These are phyloP conservation scores for Oikopleura dioica DNA, from an alignment of 23 tunicate genomes.

Conservation along the genomic window DNA sequence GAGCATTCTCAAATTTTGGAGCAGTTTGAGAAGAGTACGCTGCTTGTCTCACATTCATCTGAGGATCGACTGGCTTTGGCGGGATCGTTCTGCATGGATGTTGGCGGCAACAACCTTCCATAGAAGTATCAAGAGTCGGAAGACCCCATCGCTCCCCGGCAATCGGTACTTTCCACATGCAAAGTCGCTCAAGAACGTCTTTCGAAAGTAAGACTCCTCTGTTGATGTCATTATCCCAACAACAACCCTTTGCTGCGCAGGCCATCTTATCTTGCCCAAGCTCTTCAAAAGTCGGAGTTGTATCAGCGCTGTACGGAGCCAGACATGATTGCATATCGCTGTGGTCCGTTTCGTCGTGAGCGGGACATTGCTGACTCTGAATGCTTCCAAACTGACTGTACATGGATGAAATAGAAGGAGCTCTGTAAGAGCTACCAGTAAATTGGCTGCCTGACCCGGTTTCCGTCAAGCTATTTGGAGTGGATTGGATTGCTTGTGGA, in stretches of 20 bases:
- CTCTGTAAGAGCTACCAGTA: not conserved
- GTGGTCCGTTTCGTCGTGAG: not conserved
- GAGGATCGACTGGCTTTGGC: not conserved
- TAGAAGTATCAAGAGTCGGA: not conserved
- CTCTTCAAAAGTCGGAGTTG: constrained; percentile 24
- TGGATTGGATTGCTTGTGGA: not conserved
- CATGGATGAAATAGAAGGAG: not conserved
- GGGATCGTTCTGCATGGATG: not conserved
- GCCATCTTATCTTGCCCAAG: constrained; percentile 13
- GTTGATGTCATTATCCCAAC: constrained; percentile 12
- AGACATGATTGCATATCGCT: not conserved
- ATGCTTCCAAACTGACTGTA: not conserved
- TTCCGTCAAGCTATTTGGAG: too few relatives aligned
- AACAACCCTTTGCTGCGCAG: constrained; percentile 11
- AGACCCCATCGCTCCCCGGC: constrained; percentile 10
- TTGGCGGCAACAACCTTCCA: not conserved
- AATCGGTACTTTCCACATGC: constrained; percentile 7
- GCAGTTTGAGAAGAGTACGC: too few relatives aligned
- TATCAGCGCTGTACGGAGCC: constrained; percentile 20
- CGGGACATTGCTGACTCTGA: not conserved
- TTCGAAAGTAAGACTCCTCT: not conserved
- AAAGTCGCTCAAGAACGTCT: not conserved
- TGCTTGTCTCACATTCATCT: too few relatives aligned
- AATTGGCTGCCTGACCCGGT: not conserved
- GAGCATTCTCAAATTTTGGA: too few relatives aligned